Percentiles rank a stretch among this genome's conserved stretches.
These are phyloP conservation scores for Lepeophtheirus salmonis DNA, from an alignment of 1,140 invertebrate genomes.

Conservation along the genomic window DNA sequence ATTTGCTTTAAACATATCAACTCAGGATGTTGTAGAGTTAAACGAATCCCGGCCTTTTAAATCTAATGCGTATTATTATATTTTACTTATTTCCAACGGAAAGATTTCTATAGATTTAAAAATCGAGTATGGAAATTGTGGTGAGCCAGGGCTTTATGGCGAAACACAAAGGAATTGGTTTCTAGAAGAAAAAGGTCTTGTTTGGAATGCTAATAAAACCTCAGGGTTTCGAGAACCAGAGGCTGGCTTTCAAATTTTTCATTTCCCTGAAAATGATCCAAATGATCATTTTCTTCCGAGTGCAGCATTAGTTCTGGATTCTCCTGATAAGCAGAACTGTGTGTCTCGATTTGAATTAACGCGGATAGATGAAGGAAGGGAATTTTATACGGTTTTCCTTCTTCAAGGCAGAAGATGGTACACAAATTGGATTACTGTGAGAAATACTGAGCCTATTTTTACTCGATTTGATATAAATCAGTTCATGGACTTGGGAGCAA, in stretches of 20 bases:
- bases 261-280: slow-evolving; percentile 14
- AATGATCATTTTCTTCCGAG: slow-evolving; percentile 14
- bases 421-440: slow-evolving; percentile 32
- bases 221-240: slow-evolving; percentile 20
- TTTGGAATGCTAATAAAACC: slow-evolving; percentile 8
- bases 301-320: too few relatives aligned
- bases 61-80: slow-evolving; percentile 36
- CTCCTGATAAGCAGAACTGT: slow-evolving; percentile 23
- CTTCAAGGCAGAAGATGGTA: slow-evolving; percentile 34
- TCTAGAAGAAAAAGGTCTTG: slow-evolving; percentile 9
- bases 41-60: slow-evolving; percentile 30
- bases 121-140: slow-evolving; percentile 1
- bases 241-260: slow-evolving; percentile 12
- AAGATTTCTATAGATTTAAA: slow-evolving; percentile 27
- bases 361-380: slow-evolving; percentile 32
- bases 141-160: slow-evolving; percentile 12
- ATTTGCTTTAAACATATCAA: background rate
- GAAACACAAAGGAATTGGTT: slow-evolving; percentile 10
- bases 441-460: slow-evolving; percentile 29
- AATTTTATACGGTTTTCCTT: slow-evolving; percentile 34
- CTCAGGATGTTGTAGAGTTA: slow-evolving; percentile 27
- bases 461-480: slow-evolving; percentile 33
- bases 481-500: slow-evolving; percentile 36
- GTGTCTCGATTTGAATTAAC: slow-evolving; percentile 31
- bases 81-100: slow-evolving; percentile 32